These are phyloP conservation scores for Rhagoletis zephyria DNA, from an alignment of 1,140 invertebrate species.

Conservation along the genomic window DNA sequence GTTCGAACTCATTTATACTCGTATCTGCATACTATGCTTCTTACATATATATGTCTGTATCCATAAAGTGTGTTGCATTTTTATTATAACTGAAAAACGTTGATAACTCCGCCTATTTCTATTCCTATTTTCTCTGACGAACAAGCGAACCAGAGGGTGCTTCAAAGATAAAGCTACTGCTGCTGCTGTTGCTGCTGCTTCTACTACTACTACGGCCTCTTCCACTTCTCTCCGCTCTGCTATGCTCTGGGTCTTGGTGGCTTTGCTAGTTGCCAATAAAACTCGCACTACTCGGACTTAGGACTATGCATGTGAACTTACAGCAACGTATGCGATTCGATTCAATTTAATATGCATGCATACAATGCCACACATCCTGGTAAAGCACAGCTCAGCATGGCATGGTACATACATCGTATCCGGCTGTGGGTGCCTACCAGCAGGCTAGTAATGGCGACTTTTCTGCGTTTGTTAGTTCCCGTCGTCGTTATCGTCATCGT, in stretches of 20 bases:
- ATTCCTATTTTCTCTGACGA: slow-evolving; percentile 48
- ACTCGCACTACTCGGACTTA: neutral
- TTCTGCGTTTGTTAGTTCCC: slow-evolving; percentile 16
- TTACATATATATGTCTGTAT: neutral
- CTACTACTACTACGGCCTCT: neutral
- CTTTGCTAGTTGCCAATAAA: neutral
- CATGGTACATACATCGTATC: neutral
- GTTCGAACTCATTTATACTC: neutral
- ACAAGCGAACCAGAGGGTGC: slow-evolving; percentile 50
- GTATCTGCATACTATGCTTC: neutral
- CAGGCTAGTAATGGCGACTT: slow-evolving; percentile 7
- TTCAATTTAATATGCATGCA: slow-evolving; percentile 55
- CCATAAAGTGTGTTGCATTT: slow-evolving; percentile 58
- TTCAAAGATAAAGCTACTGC: slow-evolving; percentile 37
- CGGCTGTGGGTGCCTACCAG: neutral
- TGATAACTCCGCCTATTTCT: slow-evolving; percentile 73
- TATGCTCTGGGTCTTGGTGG: neutral
- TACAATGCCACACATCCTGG: slow-evolving; percentile 24
- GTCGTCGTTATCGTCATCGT: neutral
- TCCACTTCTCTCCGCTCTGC: neutral
- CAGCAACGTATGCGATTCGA: slow-evolving; percentile 42
- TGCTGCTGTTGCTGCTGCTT: slow-evolving; percentile 59
- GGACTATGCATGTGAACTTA: slow-evolving; percentile 34
- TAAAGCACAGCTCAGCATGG: neutral
- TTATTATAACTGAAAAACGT: slow-evolving; percentile 73